phyloP scores from a whole-genome alignment of 2,797 vertebrate species.

The Gadopsis marmoratus region DNA sequence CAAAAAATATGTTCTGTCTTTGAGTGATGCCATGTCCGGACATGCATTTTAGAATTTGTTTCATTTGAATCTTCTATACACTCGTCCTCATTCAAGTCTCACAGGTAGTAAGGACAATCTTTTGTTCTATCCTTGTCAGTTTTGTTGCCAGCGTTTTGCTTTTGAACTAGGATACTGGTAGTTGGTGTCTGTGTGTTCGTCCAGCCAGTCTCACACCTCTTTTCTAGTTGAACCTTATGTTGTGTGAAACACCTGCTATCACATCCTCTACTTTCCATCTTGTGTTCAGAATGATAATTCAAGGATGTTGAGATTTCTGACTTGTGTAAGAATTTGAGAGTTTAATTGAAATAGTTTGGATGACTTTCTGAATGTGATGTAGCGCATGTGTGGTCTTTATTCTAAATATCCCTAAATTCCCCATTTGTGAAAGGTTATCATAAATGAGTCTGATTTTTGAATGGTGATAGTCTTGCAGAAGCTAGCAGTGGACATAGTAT shows the following conservation, averaged over 20 bases:
- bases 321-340: constrained; percentile 85
- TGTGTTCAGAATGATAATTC: constrained; percentile 84
- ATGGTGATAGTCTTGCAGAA: constrained; percentile 86
- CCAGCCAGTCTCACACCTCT: constrained; percentile 89
- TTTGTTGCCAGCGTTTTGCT: constrained; percentile 83
- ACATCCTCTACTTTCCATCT: constrained; percentile 79
- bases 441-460: constrained; percentile 82
- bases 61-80: constrained; percentile 90
- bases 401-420: constrained; percentile 69
- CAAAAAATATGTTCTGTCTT: constrained; percentile 80
- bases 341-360: constrained; percentile 79
- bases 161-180: constrained; percentile 90
- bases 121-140: constrained; percentile 76
- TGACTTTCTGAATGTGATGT: constrained; percentile 89
- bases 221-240: constrained; percentile 85
- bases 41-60: constrained; percentile 88
- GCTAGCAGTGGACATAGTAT: constrained; percentile 80
- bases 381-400: constrained; percentile 88
- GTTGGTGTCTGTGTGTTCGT: constrained; percentile 93
- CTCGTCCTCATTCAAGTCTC: constrained; percentile 89
- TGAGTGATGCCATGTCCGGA: constrained; percentile 87
- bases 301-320: constrained; percentile 79
- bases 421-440: constrained; percentile 87
- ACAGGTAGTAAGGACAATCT: constrained; percentile 84
- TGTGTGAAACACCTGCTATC: constrained; percentile 81